Conservation (phyloP, 2,113 vertebrate species). For the Myotis davidii region DNA sequence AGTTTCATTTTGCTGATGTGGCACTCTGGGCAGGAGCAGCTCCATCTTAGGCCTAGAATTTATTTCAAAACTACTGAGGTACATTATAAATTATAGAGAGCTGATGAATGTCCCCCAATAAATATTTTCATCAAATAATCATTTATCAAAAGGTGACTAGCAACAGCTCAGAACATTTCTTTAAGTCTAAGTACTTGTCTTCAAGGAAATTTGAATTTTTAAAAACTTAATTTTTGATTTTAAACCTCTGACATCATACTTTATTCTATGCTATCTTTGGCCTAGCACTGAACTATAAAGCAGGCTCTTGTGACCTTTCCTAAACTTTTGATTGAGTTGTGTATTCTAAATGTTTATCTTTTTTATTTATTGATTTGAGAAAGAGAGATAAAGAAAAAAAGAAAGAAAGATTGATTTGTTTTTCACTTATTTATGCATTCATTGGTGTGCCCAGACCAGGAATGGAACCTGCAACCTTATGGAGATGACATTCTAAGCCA, state of each 20-base stretch:
- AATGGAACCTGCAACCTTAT: no score
- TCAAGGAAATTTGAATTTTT: background rate
- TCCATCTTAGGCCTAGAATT: background rate
- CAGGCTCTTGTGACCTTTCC: background rate
- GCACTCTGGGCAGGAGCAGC: background rate
- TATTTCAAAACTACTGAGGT: background rate
- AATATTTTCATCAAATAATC: background rate
- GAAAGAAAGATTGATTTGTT: no score
- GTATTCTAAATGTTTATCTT: background rate
- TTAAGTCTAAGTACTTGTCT: background rate
- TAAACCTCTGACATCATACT: background rate
- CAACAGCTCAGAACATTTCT: background rate
- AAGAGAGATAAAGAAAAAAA: no score
- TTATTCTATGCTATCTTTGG: background rate
- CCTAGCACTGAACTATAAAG: background rate
- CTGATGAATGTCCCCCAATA: background rate
- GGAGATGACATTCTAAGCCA: no score
- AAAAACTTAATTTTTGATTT: background rate
- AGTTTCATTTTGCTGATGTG: background rate
- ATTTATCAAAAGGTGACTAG: background rate
- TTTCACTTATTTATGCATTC: no score
- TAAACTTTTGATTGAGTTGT: background rate
- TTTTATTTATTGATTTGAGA: no score
- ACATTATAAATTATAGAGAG: background rate
- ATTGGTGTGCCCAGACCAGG: no score